A percentile compares a stretch with the other conserved stretches of the same genome.
Conservation (phyloP, 2,888 invertebrate species). For the Pseudococcus longispinus region DNA sequence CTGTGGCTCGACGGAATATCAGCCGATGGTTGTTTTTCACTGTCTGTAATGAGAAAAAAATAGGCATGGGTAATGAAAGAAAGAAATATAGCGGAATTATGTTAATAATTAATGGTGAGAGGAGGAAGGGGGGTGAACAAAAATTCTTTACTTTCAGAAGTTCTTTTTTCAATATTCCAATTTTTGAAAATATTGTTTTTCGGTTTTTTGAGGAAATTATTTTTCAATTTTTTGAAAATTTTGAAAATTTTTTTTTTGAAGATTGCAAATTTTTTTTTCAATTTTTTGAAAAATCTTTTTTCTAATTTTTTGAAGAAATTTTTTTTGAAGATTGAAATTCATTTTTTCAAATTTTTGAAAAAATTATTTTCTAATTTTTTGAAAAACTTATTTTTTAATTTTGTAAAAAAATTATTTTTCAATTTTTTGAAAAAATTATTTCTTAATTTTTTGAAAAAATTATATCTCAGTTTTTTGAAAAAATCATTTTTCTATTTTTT, state of each 20-base stretch:
- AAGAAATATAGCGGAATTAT: not conserved
- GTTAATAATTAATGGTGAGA: not conserved
- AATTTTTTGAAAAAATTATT: not conserved
- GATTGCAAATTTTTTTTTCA: not conserved
- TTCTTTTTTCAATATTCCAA: too few species aligned
- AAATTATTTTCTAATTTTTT: not conserved
- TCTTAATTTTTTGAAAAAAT: not conserved
- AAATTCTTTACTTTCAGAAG: too few species aligned
- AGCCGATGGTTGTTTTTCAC: not conserved
- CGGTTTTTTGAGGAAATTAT: not conserved
- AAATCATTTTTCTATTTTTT: too few species aligned
- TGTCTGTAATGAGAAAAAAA: conserved; percentile 7
- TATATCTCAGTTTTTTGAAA: not conserved
- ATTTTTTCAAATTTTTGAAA: not conserved
- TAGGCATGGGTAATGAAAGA: not conserved
- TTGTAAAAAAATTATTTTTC: not conserved
- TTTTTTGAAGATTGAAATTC: not conserved
- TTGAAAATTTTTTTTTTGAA: not conserved
- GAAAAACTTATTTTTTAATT: not conserved
- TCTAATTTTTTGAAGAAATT: not conserved
- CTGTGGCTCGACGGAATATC: conserved; percentile 23
- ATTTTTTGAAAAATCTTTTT: not conserved
- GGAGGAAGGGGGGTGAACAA: too few species aligned
- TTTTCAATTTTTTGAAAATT: not conserved
- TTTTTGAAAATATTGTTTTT: too few species aligned